Evolutionary conservation across 2,888 invertebrate genomes (phyloP).

Genomic region (Ametastegia equiseti): DNA sequence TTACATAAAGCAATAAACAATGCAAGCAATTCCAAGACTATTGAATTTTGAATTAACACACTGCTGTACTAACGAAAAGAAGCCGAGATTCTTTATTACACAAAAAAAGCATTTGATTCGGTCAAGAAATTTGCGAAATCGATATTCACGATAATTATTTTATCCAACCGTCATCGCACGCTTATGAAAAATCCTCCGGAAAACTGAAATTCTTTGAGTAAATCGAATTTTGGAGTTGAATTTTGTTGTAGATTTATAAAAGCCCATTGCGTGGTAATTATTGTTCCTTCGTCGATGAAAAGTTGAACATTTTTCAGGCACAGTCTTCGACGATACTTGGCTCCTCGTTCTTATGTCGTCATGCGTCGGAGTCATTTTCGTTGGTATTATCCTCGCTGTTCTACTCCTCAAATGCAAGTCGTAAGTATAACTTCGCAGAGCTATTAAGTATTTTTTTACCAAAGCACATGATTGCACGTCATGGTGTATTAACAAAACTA

Average conservation of each 20-base stretch:
- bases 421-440: slow-evolving; percentile 79
- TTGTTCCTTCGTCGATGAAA: slow-evolving; percentile 58
- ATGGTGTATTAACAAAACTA: neutral
- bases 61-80: neutral
- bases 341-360: slow-evolving; percentile 88
- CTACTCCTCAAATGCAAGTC: slow-evolving; percentile 90
- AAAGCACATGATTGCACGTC: neutral
- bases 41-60: neutral
- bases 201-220: neutral
- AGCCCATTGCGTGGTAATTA: slow-evolving; percentile 56
- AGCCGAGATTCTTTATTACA: neutral
- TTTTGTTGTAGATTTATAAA: neutral
- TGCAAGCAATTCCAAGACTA: neutral
- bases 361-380: slow-evolving; percentile 87
- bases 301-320: slow-evolving; percentile 76
- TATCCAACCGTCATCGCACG: neutral
- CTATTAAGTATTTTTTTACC: neutral
- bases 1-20: neutral
- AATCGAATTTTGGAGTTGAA: neutral
- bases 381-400: slow-evolving; percentile 87
- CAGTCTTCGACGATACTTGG: slow-evolving; percentile 87
- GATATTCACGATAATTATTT: neutral
- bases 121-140: neutral
- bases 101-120: neutral
- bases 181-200: neutral